Base-by-base conservation (phyloP, 2,797 vertebrate species). In the Pipistrellus nathusii region DNA sequence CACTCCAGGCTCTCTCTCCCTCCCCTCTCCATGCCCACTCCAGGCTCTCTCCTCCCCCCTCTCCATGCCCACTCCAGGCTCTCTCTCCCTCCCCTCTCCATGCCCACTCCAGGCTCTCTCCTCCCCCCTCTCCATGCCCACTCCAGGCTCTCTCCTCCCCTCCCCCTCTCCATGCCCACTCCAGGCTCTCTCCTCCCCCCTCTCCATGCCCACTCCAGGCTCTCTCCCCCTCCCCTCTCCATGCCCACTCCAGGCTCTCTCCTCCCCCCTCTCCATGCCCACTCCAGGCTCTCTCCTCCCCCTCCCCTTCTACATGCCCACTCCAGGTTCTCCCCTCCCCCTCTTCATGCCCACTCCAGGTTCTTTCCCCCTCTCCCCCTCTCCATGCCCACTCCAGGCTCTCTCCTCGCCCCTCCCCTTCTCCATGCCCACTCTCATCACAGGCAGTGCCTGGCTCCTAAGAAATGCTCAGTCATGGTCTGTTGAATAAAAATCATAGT, bases 401-500 rank as follows among this genome's bases (percentile, higher is more conserved):
- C 85, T 92, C 85, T 85, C 76, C 78, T 57, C 14, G n/a, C n/a
- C n/a, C n/a, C n/a, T n/a, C n/a, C n/a, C n/a, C n/a, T n/a, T 82
- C 35, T 86, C 73, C 9, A 8, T 27, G 10, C 25, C 35, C 66
- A 35, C 53, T 44, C 53, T n/a, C 66, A 35, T 69, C n/a, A 55
- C 48, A 55, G 27, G 72, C 92, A 82, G 25, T 23, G 6, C 71
- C 55, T 64, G 15, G 55, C 38, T 88, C 76, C 55, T 11, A 27
- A 53, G 1, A 89, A 72, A 73, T 66, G 83, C 35, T 91, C 84
- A 93, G 23, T 73, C 27, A 69, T 92, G 83, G 92, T 92, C 18
- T 83, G 64, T 0, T 77, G 51, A 95, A 84, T 46, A 48, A 95
- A 94, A 80, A 95, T 86, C 73, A 82, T n/a, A 71, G 64, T 57